These are phyloP conservation scores for Poeciliopsis gracilis DNA, from an alignment of 2,797 vertebrate species.

Conservation along the genomic window DNA sequence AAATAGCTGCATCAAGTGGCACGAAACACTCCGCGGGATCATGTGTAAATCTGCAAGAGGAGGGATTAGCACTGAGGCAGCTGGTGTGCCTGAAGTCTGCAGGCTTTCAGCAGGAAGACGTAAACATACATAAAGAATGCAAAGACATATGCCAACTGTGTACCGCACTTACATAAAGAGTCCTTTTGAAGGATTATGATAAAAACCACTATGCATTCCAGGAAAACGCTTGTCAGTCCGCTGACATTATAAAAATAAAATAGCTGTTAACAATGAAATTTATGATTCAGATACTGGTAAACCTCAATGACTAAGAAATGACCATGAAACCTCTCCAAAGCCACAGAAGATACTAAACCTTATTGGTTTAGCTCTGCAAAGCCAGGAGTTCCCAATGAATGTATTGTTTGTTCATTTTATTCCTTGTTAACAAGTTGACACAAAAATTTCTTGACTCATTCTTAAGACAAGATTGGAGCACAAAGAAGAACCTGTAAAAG, in stretches of 20 bases:
- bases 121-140: conserved; percentile 28
- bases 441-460: not conserved
- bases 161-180: not conserved
- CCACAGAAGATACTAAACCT: not conserved
- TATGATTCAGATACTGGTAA: not conserved
- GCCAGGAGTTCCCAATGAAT: not conserved
- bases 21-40: conserved; percentile 26
- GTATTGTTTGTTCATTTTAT: not conserved
- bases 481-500: not conserved
- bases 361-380: not conserved
- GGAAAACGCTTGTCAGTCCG: not conserved
- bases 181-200: not conserved
- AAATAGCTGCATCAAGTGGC: conserved; percentile 50
- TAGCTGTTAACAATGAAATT: not conserved
- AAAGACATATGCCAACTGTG: conserved; percentile 27
- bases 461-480: not conserved
- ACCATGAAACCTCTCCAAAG: not conserved
- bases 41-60: conserved; percentile 50
- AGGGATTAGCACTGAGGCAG: conserved; percentile 54
- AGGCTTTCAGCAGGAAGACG: conserved; percentile 21
- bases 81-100: conserved; percentile 49
- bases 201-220: not conserved
- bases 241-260: not conserved
- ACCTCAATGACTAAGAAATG: not conserved
- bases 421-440: not conserved